These are phyloP conservation scores for Cheilosia scutellata DNA, from an alignment of 2,888 invertebrate genomes.

Conservation along the genomic window DNA sequence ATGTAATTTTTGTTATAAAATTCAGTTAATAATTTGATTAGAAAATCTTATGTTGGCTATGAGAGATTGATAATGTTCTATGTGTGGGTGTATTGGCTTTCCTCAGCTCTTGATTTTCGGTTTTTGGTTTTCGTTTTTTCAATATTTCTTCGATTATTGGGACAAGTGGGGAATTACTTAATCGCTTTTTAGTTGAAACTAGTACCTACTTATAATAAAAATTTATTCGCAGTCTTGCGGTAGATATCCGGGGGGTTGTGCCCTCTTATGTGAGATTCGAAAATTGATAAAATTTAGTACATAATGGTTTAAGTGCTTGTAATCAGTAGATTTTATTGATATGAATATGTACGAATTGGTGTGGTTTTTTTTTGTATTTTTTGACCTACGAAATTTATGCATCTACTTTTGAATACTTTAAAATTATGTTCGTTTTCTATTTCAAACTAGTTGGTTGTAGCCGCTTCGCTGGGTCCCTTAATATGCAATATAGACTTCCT, in stretches of 20 bases:
- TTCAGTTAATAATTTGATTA: constrained; percentile 71
- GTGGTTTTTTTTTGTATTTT: too few species aligned
- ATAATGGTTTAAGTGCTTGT: neutral
- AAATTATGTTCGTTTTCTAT: too few species aligned
- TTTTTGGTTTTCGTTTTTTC: constrained; percentile 81
- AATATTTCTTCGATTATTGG: constrained; percentile 32
- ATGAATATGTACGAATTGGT: neutral
- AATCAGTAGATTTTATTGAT: neutral
- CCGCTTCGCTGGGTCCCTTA: too few species aligned
- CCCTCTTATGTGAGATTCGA: constrained; percentile 10
- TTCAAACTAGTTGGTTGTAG: too few species aligned
- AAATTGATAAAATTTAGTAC: constrained; percentile 5
- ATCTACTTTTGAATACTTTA: too few species aligned
- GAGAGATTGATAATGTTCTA: constrained; percentile 59
- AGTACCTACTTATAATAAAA: constrained; percentile 44
- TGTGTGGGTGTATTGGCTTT: constrained; percentile 21
- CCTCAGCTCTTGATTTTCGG: constrained; percentile 44
- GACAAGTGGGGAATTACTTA: constrained; percentile 62
- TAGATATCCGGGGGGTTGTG: constrained; percentile 34
- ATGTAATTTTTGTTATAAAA: constrained; percentile 53
- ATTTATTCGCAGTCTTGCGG: constrained; percentile 30
- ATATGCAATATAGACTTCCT: too few species aligned
- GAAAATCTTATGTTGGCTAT: constrained; percentile 52
- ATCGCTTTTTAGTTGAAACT: constrained; percentile 45
- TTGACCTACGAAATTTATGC: too few species aligned